Evolutionary conservation across 2,888 invertebrate genomes (phyloP).

Genomic region (Apotomis turbidana): DNA sequence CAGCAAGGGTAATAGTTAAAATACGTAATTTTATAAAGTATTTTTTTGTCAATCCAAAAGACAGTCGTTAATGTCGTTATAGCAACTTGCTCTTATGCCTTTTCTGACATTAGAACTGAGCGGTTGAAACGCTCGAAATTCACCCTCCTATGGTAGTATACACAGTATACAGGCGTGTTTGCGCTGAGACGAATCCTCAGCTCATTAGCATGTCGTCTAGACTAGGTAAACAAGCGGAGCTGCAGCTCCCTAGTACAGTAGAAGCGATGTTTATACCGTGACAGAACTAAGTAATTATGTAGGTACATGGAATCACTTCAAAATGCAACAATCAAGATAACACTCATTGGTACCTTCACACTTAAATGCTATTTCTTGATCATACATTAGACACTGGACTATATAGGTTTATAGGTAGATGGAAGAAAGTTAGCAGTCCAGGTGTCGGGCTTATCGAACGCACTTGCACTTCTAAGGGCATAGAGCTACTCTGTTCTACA

Average conservation of each 20-base stretch:
- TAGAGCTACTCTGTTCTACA: background rate
- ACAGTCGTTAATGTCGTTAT: too few relatives aligned
- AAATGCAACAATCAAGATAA: too few relatives aligned
- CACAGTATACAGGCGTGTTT: conserved; percentile 11
- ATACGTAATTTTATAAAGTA: too few relatives aligned
- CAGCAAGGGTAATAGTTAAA: too few relatives aligned
- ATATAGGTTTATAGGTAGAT: background rate
- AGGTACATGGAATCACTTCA: too few relatives aligned
- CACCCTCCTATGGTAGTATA: background rate
- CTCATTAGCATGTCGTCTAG: conserved; percentile 28
- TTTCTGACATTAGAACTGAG: too few relatives aligned
- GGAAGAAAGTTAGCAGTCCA: conserved; percentile 26
- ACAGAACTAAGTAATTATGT: too few relatives aligned
- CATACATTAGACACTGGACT: background rate
- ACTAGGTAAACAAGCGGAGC: conserved; percentile 24
- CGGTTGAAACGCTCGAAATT: too few relatives aligned
- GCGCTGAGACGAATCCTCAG: conserved; percentile 12
- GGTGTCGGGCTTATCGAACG: conserved; percentile 28
- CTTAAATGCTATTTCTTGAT: background rate
- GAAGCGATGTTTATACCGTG: too few relatives aligned
- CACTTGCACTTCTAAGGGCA: conserved; percentile 30
- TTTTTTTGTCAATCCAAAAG: too few relatives aligned
- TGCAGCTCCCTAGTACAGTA: background rate
- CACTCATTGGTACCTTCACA: background rate
- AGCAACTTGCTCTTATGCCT: too few relatives aligned